phyloP scores from a whole-genome alignment of 2,888 invertebrate species.

The Pseudanteris insignis region DNA sequence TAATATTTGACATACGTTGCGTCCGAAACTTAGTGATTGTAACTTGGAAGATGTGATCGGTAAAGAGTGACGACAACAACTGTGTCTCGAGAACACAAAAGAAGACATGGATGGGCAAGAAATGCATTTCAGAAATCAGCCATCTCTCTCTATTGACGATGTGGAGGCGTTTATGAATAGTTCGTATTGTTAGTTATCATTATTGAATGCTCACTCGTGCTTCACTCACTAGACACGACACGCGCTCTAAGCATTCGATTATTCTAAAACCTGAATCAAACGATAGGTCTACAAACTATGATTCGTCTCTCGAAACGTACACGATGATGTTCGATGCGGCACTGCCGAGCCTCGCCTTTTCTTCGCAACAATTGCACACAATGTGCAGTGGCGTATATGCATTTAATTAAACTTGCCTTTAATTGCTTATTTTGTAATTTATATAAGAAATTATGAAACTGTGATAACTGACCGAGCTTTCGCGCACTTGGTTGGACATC shows the following conservation, averaged over 20 bases:
- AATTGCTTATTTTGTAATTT: conserved; percentile 44
- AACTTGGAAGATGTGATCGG: no score
- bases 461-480: background rate
- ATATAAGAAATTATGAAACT: conserved; percentile 3
- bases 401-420: conserved; percentile 51
- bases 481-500: background rate
- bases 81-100: no score
- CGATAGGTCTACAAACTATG: no score
- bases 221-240: no score
- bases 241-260: no score
- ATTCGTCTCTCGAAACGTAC: conserved; percentile 42
- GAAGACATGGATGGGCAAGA: no score
- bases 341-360: conserved; percentile 55
- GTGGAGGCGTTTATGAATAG: conserved; percentile 12
- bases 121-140: no score
- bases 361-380: conserved; percentile 62
- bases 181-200: conserved; percentile 2
- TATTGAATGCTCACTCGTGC: conserved; percentile 28
- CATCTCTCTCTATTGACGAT: no score
- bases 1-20: no score
- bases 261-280: no score
- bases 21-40: no score
- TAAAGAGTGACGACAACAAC: no score
- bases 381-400: conserved; percentile 60
- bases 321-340: conserved; percentile 61